These are phyloP conservation scores for Eueremaeus valkanovi DNA, from an alignment of 2,888 invertebrate genomes.

Conservation along the genomic window DNA sequence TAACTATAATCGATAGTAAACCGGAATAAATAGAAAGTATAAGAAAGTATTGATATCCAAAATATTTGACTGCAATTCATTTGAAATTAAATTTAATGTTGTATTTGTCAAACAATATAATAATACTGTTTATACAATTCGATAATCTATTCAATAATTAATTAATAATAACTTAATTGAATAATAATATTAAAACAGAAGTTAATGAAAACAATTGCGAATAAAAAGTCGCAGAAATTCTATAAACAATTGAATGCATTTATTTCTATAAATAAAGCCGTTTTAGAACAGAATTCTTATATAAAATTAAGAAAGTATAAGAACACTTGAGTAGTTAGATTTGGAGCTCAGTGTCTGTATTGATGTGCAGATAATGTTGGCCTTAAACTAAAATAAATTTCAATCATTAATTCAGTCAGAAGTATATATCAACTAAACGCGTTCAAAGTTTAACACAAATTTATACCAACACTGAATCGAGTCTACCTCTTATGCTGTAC, in stretches of 20 bases:
- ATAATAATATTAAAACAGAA: no score
- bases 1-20: no score
- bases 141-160: no score
- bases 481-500: background rate
- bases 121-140: no score
- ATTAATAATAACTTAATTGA: no score
- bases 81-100: no score
- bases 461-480: background rate
- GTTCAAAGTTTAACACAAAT: slow-evolving; percentile 32
- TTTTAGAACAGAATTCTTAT: no score
- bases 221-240: background rate
- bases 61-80: no score
- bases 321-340: background rate
- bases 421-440: background rate
- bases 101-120: no score
- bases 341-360: background rate
- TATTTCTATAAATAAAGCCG: background rate
- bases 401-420: slow-evolving; percentile 23
- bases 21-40: no score
- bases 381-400: slow-evolving; percentile 31
- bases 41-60: no score
- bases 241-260: background rate
- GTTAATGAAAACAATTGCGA: no score
- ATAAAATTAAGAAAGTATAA: background rate
- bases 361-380: slow-evolving; percentile 26